phyloP scores from a whole-genome alignment of 1,140 invertebrate genomes.

The Laodelphax striatellus region DNA sequence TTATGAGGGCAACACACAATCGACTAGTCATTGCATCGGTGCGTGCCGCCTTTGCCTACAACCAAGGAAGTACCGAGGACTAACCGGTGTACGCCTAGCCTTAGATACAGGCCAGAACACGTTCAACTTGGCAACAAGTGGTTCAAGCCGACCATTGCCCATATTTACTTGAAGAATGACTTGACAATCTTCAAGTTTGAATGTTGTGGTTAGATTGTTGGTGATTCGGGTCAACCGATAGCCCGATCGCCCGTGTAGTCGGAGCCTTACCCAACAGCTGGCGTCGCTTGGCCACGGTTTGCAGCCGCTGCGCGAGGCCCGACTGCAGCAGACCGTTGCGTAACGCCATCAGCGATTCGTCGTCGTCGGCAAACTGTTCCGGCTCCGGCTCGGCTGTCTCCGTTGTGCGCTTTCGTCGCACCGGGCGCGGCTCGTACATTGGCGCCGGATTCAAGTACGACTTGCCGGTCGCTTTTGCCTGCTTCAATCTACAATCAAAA shows the following conservation, averaged over 20 bases:
- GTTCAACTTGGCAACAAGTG: no score
- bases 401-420: constrained; percentile 30
- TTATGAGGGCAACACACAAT: no score
- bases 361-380: constrained; percentile 25
- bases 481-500: constrained; percentile 42
- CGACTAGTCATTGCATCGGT: no score
- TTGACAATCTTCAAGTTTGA: no score
- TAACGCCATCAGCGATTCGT: constrained; percentile 39
- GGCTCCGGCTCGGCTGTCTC: neutral
- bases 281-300: constrained; percentile 44
- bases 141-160: no score
- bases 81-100: no score
- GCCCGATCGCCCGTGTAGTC: neutral
- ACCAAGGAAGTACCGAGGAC: no score
- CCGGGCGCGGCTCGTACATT: constrained; percentile 41
- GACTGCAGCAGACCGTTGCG: constrained; percentile 52
- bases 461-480: constrained; percentile 47
- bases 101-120: no score
- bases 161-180: no score
- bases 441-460: constrained; percentile 52
- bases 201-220: no score
- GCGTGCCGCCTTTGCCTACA: no score
- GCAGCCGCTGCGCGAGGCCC: constrained; percentile 44
- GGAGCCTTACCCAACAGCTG: constrained; percentile 28
- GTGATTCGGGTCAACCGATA: no score